Conservation (phyloP, 1,140 invertebrate genomes). For the Ptiloglossa arizonensis region DNA sequence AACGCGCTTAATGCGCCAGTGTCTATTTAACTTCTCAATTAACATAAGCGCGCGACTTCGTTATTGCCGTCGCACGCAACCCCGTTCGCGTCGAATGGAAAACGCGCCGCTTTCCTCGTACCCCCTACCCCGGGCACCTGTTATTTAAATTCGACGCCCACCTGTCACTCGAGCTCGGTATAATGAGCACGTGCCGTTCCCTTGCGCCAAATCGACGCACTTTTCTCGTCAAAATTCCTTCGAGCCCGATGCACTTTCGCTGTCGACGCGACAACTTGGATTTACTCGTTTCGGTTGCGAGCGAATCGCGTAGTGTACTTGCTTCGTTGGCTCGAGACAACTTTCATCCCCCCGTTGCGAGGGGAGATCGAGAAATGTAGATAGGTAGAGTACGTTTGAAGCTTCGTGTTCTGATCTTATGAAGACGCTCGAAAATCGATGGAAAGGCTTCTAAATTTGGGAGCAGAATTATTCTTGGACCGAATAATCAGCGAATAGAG, state of each 20-base stretch:
- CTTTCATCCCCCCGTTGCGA: no score
- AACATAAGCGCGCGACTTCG: conserved; percentile 76
- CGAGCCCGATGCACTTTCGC: not conserved
- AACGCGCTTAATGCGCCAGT: conserved; percentile 76
- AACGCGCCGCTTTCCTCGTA: conserved; percentile 57
- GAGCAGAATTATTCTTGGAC: no score
- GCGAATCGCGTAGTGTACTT: no score
- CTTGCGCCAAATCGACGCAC: conserved; percentile 28
- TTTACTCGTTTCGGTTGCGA: not conserved
- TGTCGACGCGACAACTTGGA: not conserved
- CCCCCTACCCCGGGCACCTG: conserved; percentile 54
- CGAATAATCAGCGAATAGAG: no score
- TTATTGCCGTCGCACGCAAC: conserved; percentile 68
- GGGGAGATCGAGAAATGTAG: no score
- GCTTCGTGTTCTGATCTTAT: no score
- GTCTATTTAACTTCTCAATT: conserved; percentile 79
- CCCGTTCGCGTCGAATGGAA: conserved; percentile 60
- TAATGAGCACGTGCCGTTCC: conserved; percentile 53
- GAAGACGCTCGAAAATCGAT: no score
- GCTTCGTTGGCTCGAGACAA: no score
- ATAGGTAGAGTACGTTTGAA: no score
- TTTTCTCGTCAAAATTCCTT: not conserved
- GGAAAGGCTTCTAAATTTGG: no score
- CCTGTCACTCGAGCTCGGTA: conserved; percentile 47
- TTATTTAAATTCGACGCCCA: conserved; percentile 44